phyloP scores from a whole-genome alignment of 2,888 invertebrate species.

The Melikaiella ostensackeni region DNA sequence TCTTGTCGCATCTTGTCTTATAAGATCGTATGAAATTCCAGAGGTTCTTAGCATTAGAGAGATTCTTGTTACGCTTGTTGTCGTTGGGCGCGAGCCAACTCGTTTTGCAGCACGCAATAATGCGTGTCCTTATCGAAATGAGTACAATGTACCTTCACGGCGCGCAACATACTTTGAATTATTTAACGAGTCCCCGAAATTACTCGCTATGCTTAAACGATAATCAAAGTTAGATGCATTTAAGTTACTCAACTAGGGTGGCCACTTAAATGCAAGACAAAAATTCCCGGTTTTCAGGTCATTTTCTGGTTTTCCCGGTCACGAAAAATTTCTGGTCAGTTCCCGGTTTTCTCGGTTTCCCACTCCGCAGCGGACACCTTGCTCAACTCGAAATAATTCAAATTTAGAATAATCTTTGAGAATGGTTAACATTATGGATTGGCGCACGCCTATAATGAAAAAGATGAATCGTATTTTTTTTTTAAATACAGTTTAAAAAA shows the following conservation, averaged over 20 bases:
- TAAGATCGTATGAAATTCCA: constrained; percentile 49
- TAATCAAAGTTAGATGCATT: background rate
- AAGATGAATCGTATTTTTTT: no score
- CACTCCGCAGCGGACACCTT: no score
- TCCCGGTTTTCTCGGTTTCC: no score
- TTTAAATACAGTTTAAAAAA: background rate
- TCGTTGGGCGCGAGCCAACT: constrained; percentile 55
- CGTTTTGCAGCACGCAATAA: constrained; percentile 56
- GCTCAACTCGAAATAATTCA: no score
- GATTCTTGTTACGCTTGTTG: constrained; percentile 53
- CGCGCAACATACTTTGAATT: background rate
- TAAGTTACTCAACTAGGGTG: no score
- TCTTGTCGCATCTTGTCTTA: constrained; percentile 54
- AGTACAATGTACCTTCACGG: constrained; percentile 44
- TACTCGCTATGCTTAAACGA: constrained; percentile 2
- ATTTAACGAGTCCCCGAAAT: background rate
- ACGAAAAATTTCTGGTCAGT: no score
- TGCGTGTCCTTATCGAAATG: constrained; percentile 54
- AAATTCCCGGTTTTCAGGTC: background rate
- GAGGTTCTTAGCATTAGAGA: constrained; percentile 46
- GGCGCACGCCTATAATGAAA: background rate
- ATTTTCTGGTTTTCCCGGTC: no score
- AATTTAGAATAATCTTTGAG: no score
- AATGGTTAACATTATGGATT: background rate
- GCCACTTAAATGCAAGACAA: background rate